Base-by-base conservation (phyloP, 2,797 vertebrate species). In the Pitangus sulphuratus region DNA sequence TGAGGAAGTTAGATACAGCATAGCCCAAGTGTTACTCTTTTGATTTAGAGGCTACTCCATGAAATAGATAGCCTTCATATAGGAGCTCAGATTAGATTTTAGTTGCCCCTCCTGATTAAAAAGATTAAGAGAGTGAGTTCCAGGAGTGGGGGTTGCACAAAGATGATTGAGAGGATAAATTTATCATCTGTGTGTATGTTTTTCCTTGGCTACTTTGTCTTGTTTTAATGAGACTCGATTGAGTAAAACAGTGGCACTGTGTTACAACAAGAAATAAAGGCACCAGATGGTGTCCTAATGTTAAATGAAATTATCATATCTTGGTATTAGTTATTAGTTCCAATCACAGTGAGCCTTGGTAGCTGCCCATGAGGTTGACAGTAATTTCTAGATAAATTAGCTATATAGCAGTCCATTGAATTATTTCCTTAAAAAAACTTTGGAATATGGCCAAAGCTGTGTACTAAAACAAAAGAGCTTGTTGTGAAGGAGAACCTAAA, bases 251-350 rank as follows among this genome's bases (percentile, higher is more conserved):
- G 30, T 81, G 53, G 26, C 47, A 68, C 79, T 91, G 53, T 60
- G 44, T 76, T 68, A 61, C 68, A 89, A 81, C 9, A 89, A 68
- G 86, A 81, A 87, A 58, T 64, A 86, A 95, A 93, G 42, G 45
- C 76, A 85, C 57, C 89, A 95, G 91, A 96, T 95, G 79, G 47
- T 93, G 95, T 94, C 58, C 45, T 84, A 90, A 85, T 85, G 69
- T 71, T 89, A 93, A 95, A 93, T 89, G 60, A 94, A 93, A 96
- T 93, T 64, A 90, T 94, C 68, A 20, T 94, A 56, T 85, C 45
- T 93, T 90, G 54, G 75, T 95, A 90, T 79, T 72, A 87, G 68
- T 56, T 96, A 91, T 87, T 87, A 84, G 74, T 74, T 84, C 64
- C 72, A 86, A 33, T 90, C 85, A 86, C 66, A 84, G 42, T 71